Evolutionary conservation across 2,113 vertebrate species (phyloP), one percentile per base, ranked within the genome.

Genomic region (Electrona antarctica): DNA sequence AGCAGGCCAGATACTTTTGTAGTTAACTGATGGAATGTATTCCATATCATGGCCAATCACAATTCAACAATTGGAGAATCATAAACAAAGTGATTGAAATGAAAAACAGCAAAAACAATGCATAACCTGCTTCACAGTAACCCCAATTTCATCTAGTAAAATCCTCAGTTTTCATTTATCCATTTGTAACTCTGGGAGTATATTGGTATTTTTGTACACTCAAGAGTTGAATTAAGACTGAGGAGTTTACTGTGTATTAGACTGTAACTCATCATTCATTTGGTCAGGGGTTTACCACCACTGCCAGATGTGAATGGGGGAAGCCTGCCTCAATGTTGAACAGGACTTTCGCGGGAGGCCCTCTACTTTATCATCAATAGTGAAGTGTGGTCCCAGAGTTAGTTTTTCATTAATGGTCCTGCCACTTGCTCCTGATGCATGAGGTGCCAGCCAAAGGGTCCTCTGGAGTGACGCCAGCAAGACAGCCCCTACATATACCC

Each of bases 381-480:
- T 87, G 84, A 84, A 67, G 41, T 85, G 81, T 60, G 74, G 90
- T 90, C 65, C 76, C 89, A 71, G 60, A 85, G 85, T 90, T 87
- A 80, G 84, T 85, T 87, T 85, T 91, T 81, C 84, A 81, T 90
- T 91, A 91, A 90, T 90, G 84, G 89, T 83, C 79, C 89, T 93
- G 90, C 85, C 88, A 88, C 73, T 83, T 58, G 52, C 63, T 74
- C 61, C 72, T 92, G 86, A 91, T 90, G 79, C 88, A 93, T 80
- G 82, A 88, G 86, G 89, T 93, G 91, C 76, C 78, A 87, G 77
- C 74, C 85, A 84, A 92, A 76, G 79, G 33, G 71, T 62, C 68
- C 87, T 82, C 84, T 84, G 85, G 85, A 73, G 64, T 7, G 54
- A 77, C 81, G 81, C 78, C 69, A 57, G 77, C 50, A n/a, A 0